Evolutionary conservation across 2,888 invertebrate species (phyloP), one percentile per base, ranked within the genome.

Genomic region (Eupithecia tripunctaria): DNA sequence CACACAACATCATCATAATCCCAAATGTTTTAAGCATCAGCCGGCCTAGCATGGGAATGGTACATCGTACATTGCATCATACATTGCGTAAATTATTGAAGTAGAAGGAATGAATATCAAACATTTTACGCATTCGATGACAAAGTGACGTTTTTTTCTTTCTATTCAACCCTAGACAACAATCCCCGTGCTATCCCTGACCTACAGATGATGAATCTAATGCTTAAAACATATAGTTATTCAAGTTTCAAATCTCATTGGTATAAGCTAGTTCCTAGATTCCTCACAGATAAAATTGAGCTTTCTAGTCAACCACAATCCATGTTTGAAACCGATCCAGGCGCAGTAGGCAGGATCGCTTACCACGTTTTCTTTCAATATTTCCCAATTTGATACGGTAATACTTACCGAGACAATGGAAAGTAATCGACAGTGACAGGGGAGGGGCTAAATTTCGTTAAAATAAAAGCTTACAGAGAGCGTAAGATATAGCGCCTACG

Each of bases 401-500:
- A 89, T 88, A 67, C 85, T 86, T 84, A 84, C 82, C 84, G 86
- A 91, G 90, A 92, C 93, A 94, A 93, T 93, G 90, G 93, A 89
- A 91, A 91, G 91, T 92, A 92, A 93, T 93, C 92, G 93, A 87
- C 92, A 88, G 87, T 91, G 93, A 92, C 93, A 88, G 80, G 89
- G 87, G 89, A 86, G 91, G 90, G 89, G 91, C 90, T 90, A 92
- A 93, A 93, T 93, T 94, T 94, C 91, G 94, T 93, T 94, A 93
- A 94, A 94, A 94, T 94, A 94, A 94, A 93, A 94, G 93, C 91
- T 92, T 88, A 90, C 90, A 88, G 90, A 88, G 90, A 90, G 87
- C 88, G 88, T 89, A 93, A 94, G 94, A 94, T 94, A 94, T 94
- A 89, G 93, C 92, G 89, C 90, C 91, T 93, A 94, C 94, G 94